These are phyloP conservation scores for Chymomyza caudatula DNA, from an alignment of 2,888 invertebrate genomes.

Conservation along the genomic window DNA sequence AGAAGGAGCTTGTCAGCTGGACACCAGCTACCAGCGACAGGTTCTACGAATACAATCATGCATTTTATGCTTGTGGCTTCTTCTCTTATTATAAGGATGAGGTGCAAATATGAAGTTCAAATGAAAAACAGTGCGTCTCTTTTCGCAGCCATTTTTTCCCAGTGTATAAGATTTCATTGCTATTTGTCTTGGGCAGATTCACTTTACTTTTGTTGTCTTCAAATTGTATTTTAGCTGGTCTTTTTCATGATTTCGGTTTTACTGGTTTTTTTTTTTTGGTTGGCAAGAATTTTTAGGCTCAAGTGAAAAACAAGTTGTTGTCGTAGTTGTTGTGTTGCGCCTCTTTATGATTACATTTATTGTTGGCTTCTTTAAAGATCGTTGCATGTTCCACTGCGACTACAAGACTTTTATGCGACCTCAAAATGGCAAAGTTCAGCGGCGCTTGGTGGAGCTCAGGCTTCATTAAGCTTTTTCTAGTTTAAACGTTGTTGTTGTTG, in stretches of 20 bases:
- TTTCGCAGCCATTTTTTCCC: background rate
- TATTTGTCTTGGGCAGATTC: conserved; percentile 52
- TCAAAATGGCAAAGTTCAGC: conserved; percentile 64
- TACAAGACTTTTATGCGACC: conserved; percentile 30
- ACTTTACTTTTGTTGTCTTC: conserved; percentile 59
- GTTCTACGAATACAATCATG: too few relatives aligned
- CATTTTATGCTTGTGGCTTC: too few relatives aligned
- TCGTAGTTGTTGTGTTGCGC: conserved; percentile 25
- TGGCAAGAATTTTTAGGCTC: conserved; percentile 63
- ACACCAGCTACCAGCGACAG: too few relatives aligned
- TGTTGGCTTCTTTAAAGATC: conserved; percentile 10
- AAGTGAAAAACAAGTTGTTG: conserved; percentile 63
- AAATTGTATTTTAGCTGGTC: conserved; percentile 1
- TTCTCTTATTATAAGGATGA: too few relatives aligned
- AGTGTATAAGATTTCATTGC: background rate
- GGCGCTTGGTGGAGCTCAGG: background rate
- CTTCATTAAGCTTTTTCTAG: background rate
- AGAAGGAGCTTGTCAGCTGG: too few relatives aligned
- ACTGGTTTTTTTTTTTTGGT: conserved; percentile 19
- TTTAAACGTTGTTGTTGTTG: background rate
- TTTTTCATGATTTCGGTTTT: conserved; percentile 6
- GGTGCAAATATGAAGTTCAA: too few relatives aligned
- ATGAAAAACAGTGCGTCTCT: background rate
- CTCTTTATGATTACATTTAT: conserved; percentile 30
- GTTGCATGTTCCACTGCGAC: background rate